Evolutionary conservation across 1,140 invertebrate species (phyloP).

Genomic region (Heliconius nattereri): DNA sequence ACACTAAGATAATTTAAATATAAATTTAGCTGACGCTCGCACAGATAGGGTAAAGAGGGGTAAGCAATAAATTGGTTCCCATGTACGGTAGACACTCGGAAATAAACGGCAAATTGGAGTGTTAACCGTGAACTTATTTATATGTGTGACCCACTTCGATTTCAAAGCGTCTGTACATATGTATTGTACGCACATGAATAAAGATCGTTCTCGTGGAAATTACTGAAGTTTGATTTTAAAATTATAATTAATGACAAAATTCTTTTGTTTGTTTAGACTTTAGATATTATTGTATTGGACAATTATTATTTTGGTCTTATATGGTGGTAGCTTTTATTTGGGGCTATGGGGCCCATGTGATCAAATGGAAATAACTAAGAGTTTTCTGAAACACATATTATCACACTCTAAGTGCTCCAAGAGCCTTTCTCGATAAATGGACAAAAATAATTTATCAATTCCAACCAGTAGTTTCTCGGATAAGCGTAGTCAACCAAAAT

Average conservation of each 20-base stretch:
- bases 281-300: not conserved
- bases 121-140: conserved; percentile 31
- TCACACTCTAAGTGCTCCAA: too few relatives aligned
- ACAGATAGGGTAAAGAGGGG: conserved; percentile 32
- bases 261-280: conserved; percentile 1
- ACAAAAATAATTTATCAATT: too few relatives aligned
- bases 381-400: too few relatives aligned
- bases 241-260: not conserved
- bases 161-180: conserved; percentile 18
- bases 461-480: too few relatives aligned
- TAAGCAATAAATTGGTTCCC: conserved; percentile 42
- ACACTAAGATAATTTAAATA: conserved; percentile 3
- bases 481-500: too few relatives aligned
- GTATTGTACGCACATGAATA: not conserved
- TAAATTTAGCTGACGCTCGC: conserved; percentile 26
- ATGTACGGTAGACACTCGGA: conserved; percentile 39
- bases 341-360: too few relatives aligned
- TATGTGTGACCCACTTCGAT: conserved; percentile 33
- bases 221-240: not conserved
- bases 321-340: too few relatives aligned
- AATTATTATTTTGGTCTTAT: too few relatives aligned
- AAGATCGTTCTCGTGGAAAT: not conserved
- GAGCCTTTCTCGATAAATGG: too few relatives aligned
- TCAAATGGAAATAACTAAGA: too few relatives aligned
- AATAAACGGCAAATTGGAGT: conserved; percentile 41